phyloP scores from a whole-genome alignment of 2,888 invertebrate species.

The Lymantria dispar region DNA sequence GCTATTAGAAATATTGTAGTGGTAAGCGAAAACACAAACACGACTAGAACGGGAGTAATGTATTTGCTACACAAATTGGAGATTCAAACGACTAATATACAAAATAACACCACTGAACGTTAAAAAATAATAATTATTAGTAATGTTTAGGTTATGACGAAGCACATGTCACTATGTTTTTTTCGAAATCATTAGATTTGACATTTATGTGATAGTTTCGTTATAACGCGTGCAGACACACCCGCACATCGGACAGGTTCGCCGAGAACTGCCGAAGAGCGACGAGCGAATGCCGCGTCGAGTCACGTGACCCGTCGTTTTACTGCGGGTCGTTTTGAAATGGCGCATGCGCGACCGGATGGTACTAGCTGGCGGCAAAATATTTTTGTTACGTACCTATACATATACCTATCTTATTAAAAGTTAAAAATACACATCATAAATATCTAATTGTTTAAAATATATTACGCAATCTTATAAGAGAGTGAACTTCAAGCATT shows the following conservation, averaged over 20 bases:
- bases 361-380: slow-evolving; percentile 65
- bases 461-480: too few species aligned
- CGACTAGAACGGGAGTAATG: slow-evolving; percentile 59
- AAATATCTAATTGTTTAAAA: too few species aligned
- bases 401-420: not conserved
- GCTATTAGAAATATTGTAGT: slow-evolving; percentile 57
- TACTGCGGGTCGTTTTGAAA: slow-evolving; percentile 79
- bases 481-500: too few species aligned
- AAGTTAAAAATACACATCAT: not conserved
- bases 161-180: slow-evolving; percentile 70
- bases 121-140: slow-evolving; percentile 39
- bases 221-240: slow-evolving; percentile 49
- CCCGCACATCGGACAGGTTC: slow-evolving; percentile 51
- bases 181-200: slow-evolving; percentile 71
- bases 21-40: slow-evolving; percentile 70
- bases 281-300: slow-evolving; percentile 80
- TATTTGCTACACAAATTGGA: slow-evolving; percentile 62
- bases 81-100: slow-evolving; percentile 39
- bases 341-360: slow-evolving; percentile 71
- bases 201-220: slow-evolving; percentile 63
- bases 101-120: slow-evolving; percentile 42
- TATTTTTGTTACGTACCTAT: slow-evolving; percentile 27
- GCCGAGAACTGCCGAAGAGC: slow-evolving; percentile 76
- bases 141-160: slow-evolving; percentile 54
- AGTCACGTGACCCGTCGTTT: slow-evolving; percentile 83